Evolutionary conservation across 2,113 vertebrate species (phyloP), one percentile per base, ranked within the genome.

Genomic region (Dipodomys spectabilis): DNA sequence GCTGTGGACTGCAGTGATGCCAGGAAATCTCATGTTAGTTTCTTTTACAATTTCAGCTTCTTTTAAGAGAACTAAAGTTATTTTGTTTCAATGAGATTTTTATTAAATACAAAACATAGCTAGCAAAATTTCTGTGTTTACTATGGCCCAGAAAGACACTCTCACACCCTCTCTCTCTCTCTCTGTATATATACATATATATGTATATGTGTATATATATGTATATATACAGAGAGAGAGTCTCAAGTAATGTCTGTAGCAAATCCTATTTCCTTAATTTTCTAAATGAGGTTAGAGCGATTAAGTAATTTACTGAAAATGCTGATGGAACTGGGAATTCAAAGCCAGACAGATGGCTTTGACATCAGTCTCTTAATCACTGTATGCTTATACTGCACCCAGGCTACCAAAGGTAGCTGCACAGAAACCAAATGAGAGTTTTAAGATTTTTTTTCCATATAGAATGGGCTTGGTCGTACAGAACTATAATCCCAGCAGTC

Each of bases 251-350:
- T 64, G 6, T 27, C 60, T 39, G 74, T 20, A 57, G 57, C 4
- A 94, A 57, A 95, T 88, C 57, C 86, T 90, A 85, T 81, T 53
- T 86, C 84, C 69, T 94, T 57, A 30, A 16, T 94, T 92, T 95
- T 91, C 75, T 80, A 96, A 82, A 95, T 35, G 53, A 73, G n/a
- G 49, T 35, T 60, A 78, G n/a, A n/a, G 35, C 82, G 44, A 94
- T 86, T 68, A 92, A 92, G 32, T 67, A 73, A 90, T 87, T 81
- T 92, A 28, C 62, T 90, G 27, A 90, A 90, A 62, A 92, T 73
- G 53, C 91, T 85, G 69, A 69, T 18, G 10, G 64, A 69, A 94
- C 45, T 80, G 77, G 77, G 90, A 92, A 92, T 82, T 84, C 64
- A 80, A 87, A 78, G 73, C 12, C 88, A 93, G 78, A 35, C 53